A percentile compares a stretch with the other conserved stretches of the same genome.
These are phyloP conservation scores for Drosophila elegans DNA, from an alignment of 1,140 invertebrate species.

Conservation along the genomic window DNA sequence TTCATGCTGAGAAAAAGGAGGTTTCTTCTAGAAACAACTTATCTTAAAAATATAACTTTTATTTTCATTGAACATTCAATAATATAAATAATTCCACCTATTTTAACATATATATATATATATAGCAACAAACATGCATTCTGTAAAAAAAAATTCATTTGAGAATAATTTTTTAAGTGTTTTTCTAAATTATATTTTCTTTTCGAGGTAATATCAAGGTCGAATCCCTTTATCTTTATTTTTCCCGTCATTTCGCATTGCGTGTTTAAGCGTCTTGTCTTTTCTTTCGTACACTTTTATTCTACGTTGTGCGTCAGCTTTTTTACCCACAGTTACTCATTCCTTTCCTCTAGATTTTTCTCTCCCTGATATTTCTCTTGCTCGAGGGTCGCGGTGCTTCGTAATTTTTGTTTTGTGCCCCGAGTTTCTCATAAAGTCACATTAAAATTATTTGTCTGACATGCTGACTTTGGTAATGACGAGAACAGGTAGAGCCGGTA, in stretches of 20 bases:
- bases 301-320: constrained; percentile 51
- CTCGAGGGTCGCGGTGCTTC: constrained; percentile 2
- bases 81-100: too few species aligned
- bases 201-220: constrained; percentile 28
- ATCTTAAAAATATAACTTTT: too few species aligned
- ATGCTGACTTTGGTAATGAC: constrained; percentile 52
- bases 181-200: not conserved
- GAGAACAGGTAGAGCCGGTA: constrained; percentile 30
- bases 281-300: constrained; percentile 65
- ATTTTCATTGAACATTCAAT: too few species aligned
- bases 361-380: constrained; percentile 21
- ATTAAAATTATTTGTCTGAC: constrained; percentile 73
- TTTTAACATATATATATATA: too few species aligned
- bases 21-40: too few species aligned
- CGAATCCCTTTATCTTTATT: not conserved
- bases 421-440: constrained; percentile 68
- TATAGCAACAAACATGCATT: too few species aligned
- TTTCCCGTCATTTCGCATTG: constrained; percentile 39
- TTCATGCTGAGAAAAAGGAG: not conserved
- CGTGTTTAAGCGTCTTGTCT: constrained; percentile 73
- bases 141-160: too few species aligned
- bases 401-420: constrained; percentile 37
- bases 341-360: constrained; percentile 17
- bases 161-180: not conserved
- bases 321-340: constrained; percentile 33